phyloP scores from a whole-genome alignment of 2,888 invertebrate species.

The Tanypteryx hageni region DNA sequence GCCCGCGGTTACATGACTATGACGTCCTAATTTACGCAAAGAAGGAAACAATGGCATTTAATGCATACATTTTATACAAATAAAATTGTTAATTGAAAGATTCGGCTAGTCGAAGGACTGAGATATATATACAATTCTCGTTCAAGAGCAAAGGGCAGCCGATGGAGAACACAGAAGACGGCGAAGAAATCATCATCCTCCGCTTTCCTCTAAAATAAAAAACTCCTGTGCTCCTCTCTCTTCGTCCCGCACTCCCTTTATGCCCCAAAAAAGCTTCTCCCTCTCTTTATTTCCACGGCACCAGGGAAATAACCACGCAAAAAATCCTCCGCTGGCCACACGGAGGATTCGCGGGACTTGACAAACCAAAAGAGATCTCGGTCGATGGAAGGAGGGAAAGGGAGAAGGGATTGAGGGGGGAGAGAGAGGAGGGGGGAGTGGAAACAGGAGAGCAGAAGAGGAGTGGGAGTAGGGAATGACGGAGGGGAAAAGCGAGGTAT shows the following conservation, averaged over 20 bases:
- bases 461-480: not conserved
- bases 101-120: too few relatives aligned
- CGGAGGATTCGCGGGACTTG: slow-evolving; percentile 27
- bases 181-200: slow-evolving; percentile 25
- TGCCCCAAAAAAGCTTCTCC: not conserved
- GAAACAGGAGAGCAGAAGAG: not conserved
- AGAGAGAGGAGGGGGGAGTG: not conserved
- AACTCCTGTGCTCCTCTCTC: not conserved
- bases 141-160: too few relatives aligned
- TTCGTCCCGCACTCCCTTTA: not conserved
- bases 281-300: not conserved
- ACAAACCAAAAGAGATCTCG: slow-evolving; percentile 10
- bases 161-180: too few relatives aligned
- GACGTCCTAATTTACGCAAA: too few relatives aligned
- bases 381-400: not conserved
- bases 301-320: not conserved
- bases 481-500: not conserved
- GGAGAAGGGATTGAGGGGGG: not conserved
- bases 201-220: not conserved
- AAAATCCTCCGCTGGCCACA: slow-evolving; percentile 31
- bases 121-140: too few relatives aligned
- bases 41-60: too few relatives aligned
- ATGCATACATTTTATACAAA: too few relatives aligned
- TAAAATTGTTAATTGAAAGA: too few relatives aligned
- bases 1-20: too few relatives aligned